Evolutionary conservation across 2,888 invertebrate species (phyloP).

Genomic region (Drosophila setosimentum): DNA sequence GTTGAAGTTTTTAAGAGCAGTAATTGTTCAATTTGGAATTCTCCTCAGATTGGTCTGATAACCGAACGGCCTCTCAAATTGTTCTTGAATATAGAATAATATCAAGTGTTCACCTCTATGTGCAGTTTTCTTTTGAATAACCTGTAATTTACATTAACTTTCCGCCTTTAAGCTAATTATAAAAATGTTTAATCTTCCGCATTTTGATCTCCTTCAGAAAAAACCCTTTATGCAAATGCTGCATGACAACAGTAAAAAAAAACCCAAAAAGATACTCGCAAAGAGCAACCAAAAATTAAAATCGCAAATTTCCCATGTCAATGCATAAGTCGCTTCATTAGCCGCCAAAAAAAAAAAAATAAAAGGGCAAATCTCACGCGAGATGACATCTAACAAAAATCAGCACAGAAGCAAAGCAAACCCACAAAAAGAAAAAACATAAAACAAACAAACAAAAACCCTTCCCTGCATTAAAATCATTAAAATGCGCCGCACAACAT

Average conservation of each 20-base stretch:
- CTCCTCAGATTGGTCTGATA: not conserved
- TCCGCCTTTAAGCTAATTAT: conserved; percentile 57
- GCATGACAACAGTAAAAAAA: conserved; percentile 61
- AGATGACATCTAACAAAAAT: conserved; percentile 64
- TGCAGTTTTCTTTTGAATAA: not conserved
- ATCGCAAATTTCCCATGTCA: conserved; percentile 81
- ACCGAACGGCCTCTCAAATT: not conserved
- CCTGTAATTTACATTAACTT: not conserved
- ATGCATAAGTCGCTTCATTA: conserved; percentile 80
- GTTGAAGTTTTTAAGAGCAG: not conserved
- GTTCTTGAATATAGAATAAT: accelerated
- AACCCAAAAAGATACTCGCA: not conserved
- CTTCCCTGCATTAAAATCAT: conserved; percentile 64
- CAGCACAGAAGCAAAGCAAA: conserved; percentile 27
- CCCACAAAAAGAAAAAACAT: conserved; percentile 10
- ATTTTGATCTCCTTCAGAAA: conserved; percentile 15
- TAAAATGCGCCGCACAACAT: conserved; percentile 53
- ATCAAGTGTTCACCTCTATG: not conserved
- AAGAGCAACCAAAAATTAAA: conserved; percentile 22
- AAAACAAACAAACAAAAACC: conserved; percentile 9
- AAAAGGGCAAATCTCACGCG: conserved; percentile 40
- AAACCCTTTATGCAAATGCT: conserved; percentile 67
- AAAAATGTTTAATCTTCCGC: conserved; percentile 44
- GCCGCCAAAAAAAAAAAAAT: conserved; percentile 30
- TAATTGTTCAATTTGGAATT: not conserved